phyloP scores from a whole-genome alignment of 2,113 vertebrate species.

The Cyanistes caeruleus region DNA sequence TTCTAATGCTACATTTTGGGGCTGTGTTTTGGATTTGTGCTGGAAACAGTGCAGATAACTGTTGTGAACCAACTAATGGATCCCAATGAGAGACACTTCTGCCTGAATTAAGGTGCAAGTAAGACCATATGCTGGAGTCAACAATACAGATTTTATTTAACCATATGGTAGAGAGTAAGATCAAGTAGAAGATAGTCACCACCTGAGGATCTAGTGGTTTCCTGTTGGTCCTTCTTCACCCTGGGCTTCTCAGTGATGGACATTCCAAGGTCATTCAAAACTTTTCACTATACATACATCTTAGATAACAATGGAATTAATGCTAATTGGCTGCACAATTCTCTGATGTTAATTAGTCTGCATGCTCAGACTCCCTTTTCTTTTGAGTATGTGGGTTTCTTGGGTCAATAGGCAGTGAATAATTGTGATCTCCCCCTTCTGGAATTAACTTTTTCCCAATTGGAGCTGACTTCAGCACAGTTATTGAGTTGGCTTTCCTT shows the following conservation, averaged over 20 bases:
- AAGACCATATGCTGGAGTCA: background rate
- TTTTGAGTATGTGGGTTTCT: background rate
- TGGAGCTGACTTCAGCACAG: background rate
- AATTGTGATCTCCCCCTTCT: accelerated
- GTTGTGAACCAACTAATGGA: background rate
- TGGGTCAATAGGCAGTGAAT: background rate
- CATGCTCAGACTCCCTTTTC: background rate
- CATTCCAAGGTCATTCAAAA: background rate
- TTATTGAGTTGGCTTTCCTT: background rate
- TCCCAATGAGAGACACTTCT: background rate
- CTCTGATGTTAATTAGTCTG: background rate
- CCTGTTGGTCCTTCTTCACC: background rate
- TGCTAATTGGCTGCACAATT: no score
- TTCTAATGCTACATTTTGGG: background rate
- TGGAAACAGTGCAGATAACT: accelerated
- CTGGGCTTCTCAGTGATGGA: background rate
- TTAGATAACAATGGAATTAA: background rate
- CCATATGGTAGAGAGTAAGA: background rate
- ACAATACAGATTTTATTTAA: background rate
- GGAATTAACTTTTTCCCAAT: background rate
- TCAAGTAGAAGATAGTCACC: background rate
- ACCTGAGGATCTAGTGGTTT: background rate
- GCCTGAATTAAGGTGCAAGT: background rate
- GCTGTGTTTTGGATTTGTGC: background rate
- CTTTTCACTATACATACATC: background rate